Percentiles rank a stretch among this genome's conserved stretches.
Evolutionary conservation across 2,797 vertebrate species (phyloP).

Genomic region (Erethizon dorsatum): DNA sequence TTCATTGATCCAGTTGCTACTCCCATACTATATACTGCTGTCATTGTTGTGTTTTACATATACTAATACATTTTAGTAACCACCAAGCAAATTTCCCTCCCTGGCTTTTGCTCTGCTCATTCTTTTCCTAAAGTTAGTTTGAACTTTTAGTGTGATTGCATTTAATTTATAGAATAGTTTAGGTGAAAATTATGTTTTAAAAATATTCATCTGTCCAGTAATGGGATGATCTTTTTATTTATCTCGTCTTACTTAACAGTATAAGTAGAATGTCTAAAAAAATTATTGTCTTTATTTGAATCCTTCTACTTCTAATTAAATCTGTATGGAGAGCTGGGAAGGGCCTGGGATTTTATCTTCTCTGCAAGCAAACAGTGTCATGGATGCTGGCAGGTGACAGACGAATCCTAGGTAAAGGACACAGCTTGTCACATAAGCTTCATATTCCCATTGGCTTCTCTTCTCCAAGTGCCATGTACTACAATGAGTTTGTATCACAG

Average conservation of each 20-base stretch:
- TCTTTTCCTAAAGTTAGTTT: conserved; percentile 21
- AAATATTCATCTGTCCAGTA: not conserved
- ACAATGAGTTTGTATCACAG: not conserved
- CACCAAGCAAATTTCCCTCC: not conserved
- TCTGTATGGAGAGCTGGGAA: not conserved
- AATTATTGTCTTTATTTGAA: not conserved
- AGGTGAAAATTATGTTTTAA: conserved; percentile 5
- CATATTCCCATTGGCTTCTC: not conserved
- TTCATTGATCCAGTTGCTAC: not conserved
- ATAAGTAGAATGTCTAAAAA: not conserved
- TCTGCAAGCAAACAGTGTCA: not conserved
- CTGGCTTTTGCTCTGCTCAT: not conserved
- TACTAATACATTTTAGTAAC: not conserved
- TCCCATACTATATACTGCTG: not conserved
- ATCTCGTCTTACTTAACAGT: not conserved
- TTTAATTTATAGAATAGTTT: conserved; percentile 17
- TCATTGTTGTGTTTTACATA: not conserved
- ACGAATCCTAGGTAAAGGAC: not conserved
- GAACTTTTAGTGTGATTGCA: not conserved
- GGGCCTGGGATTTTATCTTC: not conserved
- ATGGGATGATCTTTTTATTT: not conserved
- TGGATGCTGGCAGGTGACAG: not conserved
- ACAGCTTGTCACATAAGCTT: not conserved
- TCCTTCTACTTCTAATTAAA: conserved; percentile 1
- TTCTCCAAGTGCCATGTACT: not conserved